phyloP scores from a whole-genome alignment of 2,888 invertebrate genomes.

The Anoncus sp. region DNA sequence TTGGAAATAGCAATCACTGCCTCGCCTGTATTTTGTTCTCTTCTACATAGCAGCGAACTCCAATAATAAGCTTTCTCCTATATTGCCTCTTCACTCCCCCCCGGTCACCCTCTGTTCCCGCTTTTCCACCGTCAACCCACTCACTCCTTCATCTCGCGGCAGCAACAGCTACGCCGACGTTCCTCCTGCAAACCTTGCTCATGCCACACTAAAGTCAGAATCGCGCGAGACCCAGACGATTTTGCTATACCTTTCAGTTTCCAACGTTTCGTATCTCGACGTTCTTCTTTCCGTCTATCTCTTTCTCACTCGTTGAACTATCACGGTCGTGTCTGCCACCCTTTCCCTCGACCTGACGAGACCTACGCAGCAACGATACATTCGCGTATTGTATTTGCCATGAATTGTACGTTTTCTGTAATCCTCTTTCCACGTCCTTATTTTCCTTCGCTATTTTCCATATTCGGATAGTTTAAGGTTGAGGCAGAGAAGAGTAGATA shows the following conservation, averaged over 20 bases:
- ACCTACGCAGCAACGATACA: background rate
- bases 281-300: conserved; percentile 61
- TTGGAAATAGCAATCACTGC: conserved; percentile 83
- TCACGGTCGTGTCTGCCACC: conserved; percentile 67
- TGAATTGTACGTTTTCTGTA: background rate
- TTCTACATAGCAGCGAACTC: conserved; percentile 79
- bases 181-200: conserved; percentile 65
- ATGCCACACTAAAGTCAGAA: conserved; percentile 58
- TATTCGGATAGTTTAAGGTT: too few relatives aligned
- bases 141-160: conserved; percentile 33
- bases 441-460: conserved; percentile 22
- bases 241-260: conserved; percentile 74
- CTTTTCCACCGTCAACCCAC: conserved; percentile 57
- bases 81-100: conserved; percentile 81
- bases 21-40: conserved; percentile 83
- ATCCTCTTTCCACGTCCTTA: conserved; percentile 3
- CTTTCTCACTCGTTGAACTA: conserved; percentile 66
- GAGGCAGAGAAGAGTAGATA: too few relatives aligned
- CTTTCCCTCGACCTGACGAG: conserved; percentile 28
- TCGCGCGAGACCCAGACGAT: conserved; percentile 53
- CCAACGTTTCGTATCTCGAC: conserved; percentile 76
- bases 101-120: conserved; percentile 51
- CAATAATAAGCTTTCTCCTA: conserved; percentile 83
- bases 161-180: conserved; percentile 60
- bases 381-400: background rate